Conservation (phyloP, 2,797 vertebrate species). For the Epinephelus awoara region DNA sequence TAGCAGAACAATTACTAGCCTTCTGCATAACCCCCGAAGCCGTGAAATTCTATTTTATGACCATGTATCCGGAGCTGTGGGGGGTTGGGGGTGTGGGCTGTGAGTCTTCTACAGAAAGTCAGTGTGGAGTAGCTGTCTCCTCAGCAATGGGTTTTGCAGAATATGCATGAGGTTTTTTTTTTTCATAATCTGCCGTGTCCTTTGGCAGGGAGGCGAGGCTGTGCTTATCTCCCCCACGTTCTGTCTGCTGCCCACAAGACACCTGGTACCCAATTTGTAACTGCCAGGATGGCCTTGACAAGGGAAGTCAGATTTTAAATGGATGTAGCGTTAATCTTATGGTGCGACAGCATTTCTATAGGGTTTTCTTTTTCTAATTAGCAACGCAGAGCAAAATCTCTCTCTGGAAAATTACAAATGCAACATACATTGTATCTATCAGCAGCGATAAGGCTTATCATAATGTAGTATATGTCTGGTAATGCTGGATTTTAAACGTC, state of each 20-base stretch:
- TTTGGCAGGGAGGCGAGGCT: conserved; percentile 65
- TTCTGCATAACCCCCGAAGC: conserved; percentile 41
- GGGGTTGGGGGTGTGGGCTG: neutral
- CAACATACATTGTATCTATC: conserved; percentile 26
- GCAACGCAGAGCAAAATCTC: conserved; percentile 23
- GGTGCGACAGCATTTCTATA: conserved; percentile 51
- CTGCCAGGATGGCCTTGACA: conserved; percentile 61
- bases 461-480: conserved; percentile 15
- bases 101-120: conserved; percentile 33
- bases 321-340: conserved; percentile 57
- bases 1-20: conserved; percentile 41
- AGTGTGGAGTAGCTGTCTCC: conserved; percentile 26
- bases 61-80: conserved; percentile 18
- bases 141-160: conserved; percentile 41
- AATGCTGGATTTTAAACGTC: conserved; percentile 49
- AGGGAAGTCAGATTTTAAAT: conserved; percentile 55
- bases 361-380: conserved; percentile 50
- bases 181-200: conserved; percentile 69
- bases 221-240: conserved; percentile 69
- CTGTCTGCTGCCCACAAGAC: conserved; percentile 62
- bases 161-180: conserved; percentile 63
- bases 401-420: conserved; percentile 45
- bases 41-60: conserved; percentile 64
- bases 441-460: conserved; percentile 18
- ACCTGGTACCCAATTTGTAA: conserved; percentile 74